These are phyloP conservation scores for Idaea dimidiata DNA, from an alignment of 2,888 invertebrate species.

Conservation along the genomic window DNA sequence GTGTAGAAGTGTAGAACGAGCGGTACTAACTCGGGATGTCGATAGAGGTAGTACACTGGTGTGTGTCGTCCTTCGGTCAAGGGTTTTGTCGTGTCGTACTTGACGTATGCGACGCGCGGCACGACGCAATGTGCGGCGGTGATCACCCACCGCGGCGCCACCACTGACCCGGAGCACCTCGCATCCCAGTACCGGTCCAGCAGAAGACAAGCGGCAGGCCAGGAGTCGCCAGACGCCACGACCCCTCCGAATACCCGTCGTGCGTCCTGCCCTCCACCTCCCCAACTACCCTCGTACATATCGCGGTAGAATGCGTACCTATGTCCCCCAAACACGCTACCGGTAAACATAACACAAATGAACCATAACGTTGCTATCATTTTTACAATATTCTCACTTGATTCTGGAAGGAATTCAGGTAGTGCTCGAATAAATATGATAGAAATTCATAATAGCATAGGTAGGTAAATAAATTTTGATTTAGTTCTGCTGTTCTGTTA, in stretches of 20 bases:
- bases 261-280: constrained; percentile 20
- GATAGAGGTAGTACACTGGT: constrained; percentile 51
- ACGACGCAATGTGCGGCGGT: constrained; percentile 69
- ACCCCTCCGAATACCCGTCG: constrained; percentile 63
- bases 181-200: constrained; percentile 54
- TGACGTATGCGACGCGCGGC: constrained; percentile 51
- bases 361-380: no score
- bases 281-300: constrained; percentile 20
- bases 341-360: constrained; percentile 7
- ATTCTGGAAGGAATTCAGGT: no score
- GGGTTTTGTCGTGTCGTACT: constrained; percentile 48
- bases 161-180: constrained; percentile 56
- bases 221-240: constrained; percentile 34
- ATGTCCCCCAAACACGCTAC: constrained; percentile 12
- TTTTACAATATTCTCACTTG: no score
- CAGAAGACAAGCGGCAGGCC: constrained; percentile 51
- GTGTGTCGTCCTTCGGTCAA: constrained; percentile 43
- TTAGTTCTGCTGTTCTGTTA: no score
- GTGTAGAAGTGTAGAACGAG: constrained; percentile 13
- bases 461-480: no score
- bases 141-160: constrained; percentile 60
- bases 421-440: no score
- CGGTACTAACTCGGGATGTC: constrained; percentile 53
- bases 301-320: constrained; percentile 45
- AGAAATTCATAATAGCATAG: no score